These are phyloP conservation scores for Theocolax elegans DNA, from an alignment of 1,140 invertebrate genomes.

Conservation along the genomic window DNA sequence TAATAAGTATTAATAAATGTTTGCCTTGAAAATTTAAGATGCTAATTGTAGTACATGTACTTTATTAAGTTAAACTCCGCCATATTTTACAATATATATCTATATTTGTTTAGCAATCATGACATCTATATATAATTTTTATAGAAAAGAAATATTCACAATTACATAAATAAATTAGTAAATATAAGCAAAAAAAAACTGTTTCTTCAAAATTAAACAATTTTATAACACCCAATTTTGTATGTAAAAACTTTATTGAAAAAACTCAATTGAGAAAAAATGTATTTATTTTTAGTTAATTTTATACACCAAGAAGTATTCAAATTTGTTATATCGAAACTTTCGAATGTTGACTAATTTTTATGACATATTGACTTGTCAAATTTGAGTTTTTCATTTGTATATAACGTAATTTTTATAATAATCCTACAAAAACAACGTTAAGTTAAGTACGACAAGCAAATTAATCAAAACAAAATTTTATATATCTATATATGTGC, in stretches of 20 bases:
- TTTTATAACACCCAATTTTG: too few species aligned
- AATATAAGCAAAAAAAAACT: too few species aligned
- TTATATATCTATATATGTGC: too few species aligned
- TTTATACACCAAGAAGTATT: slow-evolving; percentile 4
- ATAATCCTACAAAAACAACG: slow-evolving; percentile 24
- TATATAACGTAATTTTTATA: slow-evolving; percentile 34
- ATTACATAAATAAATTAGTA: background rate
- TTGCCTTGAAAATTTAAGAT: too few species aligned
- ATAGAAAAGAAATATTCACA: background rate
- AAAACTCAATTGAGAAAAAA: slow-evolving; percentile 4
- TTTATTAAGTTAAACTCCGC: too few species aligned
- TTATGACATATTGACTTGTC: background rate
- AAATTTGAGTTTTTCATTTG: background rate
- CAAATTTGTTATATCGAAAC: background rate
- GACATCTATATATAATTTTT: background rate
- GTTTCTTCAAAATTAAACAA: too few species aligned
- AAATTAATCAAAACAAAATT: slow-evolving; percentile 39
- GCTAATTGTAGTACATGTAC: too few species aligned
- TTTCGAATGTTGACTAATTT: slow-evolving; percentile 7
- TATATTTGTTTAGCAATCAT: too few species aligned
- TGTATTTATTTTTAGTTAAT: background rate
- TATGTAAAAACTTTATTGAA: too few species aligned
- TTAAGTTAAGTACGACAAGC: too few species aligned
- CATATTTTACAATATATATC: too few species aligned
- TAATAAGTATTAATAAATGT: too few species aligned